phyloP scores from a whole-genome alignment of 2,113 vertebrate genomes.

The Rhynchomys soricoides region DNA sequence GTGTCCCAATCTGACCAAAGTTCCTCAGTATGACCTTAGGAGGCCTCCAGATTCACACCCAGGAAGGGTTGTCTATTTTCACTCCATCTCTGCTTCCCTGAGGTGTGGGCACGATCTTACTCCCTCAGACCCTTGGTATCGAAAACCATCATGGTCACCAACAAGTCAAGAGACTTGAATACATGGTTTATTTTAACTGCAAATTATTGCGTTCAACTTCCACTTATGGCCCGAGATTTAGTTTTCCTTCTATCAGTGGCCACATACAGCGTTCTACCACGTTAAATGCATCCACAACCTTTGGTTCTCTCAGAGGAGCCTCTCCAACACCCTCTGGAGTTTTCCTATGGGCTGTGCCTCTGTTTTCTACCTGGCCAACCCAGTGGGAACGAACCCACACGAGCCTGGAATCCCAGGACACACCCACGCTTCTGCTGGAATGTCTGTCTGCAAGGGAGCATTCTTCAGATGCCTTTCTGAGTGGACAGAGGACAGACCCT shows the following conservation, averaged over 20 bases:
- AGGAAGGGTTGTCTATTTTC: fast-evolving
- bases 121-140: neutral
- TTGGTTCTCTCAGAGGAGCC: fast-evolving
- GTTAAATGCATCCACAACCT: neutral
- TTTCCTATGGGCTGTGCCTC: neutral
- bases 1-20: no score
- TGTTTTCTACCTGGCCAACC: neutral
- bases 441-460: fast-evolving
- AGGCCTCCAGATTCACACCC: neutral
- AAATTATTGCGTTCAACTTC: neutral
- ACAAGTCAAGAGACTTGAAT: neutral
- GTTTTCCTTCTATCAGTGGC: neutral
- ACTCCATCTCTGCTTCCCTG: neutral
- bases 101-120: neutral
- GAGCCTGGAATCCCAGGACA: neutral
- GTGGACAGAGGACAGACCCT: no score
- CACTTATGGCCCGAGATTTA: neutral
- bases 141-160: neutral
- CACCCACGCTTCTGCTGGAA: fast-evolving
- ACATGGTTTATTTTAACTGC: neutral
- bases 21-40: neutral
- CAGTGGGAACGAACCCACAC: fast-evolving
- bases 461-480: neutral
- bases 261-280: neutral
- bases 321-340: no score